Evolutionary conservation across 1,140 invertebrate genomes (phyloP), one percentile per base, ranked within the genome.

Genomic region (Atta cephalotes): DNA sequence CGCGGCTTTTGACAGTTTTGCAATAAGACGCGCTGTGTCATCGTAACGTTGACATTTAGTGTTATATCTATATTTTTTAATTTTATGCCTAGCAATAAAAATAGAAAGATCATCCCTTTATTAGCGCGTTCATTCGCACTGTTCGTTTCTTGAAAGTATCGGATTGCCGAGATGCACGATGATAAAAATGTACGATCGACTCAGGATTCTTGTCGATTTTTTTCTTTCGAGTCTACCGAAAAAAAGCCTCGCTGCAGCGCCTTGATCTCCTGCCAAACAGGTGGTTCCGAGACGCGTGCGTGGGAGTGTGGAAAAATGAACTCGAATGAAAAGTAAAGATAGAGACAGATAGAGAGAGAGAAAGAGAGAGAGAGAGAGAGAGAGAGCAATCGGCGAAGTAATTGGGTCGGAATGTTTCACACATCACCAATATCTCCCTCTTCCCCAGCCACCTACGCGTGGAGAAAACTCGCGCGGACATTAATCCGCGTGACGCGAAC

Each of bases 371-470:
- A 45, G 39, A 45, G 74, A 78, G 74, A 86, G 80, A 71, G 31
- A 86, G 2, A 45, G 68, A 87, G 88, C 66, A 60, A 65, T 68
- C 45, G 51, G 68, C 70, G 71, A 65, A 78, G 87, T 92, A 94
- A 95, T 94, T 94, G 92, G 94, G 93, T 94, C 92, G 94, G 92
- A 93, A 94, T 95, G 93, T 94, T 95, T 93, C 93, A 92, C 93
- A 91, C 94, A 93, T 94, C 94, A 95, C 94, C 94, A 95, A 94
- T 93, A 92, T 90, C 88, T 87, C 56, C n/a, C 56, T 35, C 56
- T 3, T 5, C 5, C 49, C 60, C 56, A 28, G 0, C 80, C 89
- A 89, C 91, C 90, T 86, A 91, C 91, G 66, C 88, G 16, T 35
- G 56, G 39, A 56, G 63, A 86, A 84, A 74, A 91, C 86, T 85